These are phyloP conservation scores for Aegypius monachus DNA, from an alignment of 2,113 vertebrate genomes.

Conservation along the genomic window DNA sequence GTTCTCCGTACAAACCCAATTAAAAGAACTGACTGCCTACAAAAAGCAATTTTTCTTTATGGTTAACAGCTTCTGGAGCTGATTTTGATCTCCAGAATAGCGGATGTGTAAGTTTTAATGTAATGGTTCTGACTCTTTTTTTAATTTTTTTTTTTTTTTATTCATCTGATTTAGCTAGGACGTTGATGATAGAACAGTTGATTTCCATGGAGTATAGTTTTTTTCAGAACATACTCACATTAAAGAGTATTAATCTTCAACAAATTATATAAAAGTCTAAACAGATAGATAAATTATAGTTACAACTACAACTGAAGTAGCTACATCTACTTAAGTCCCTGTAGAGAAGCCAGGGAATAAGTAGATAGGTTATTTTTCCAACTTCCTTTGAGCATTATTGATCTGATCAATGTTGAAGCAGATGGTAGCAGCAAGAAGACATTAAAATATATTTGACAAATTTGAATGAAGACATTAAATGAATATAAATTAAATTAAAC, in stretches of 20 bases:
- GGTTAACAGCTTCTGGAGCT: background rate
- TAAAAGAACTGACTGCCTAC: background rate
- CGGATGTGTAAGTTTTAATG: background rate
- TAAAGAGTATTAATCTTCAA: background rate
- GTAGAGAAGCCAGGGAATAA: background rate
- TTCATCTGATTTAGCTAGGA: background rate
- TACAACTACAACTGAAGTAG: background rate
- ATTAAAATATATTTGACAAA: background rate
- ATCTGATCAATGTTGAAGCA: background rate
- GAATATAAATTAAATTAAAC: background rate
- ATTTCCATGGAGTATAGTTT: background rate
- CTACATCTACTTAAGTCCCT: background rate
- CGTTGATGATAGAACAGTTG: background rate
- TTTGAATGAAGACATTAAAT: background rate
- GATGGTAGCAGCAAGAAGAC: background rate
- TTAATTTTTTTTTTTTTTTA: background rate
- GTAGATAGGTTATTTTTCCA: background rate
- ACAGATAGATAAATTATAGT: background rate
- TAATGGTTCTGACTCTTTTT: background rate
- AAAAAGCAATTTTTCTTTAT: background rate
- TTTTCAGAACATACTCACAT: background rate
- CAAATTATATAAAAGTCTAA: background rate
- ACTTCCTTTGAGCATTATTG: background rate
- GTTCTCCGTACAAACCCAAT: background rate
- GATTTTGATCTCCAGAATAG: background rate